Evolutionary conservation across 2,797 vertebrate genomes (phyloP).

Genomic region (Cyprinella venusta): DNA sequence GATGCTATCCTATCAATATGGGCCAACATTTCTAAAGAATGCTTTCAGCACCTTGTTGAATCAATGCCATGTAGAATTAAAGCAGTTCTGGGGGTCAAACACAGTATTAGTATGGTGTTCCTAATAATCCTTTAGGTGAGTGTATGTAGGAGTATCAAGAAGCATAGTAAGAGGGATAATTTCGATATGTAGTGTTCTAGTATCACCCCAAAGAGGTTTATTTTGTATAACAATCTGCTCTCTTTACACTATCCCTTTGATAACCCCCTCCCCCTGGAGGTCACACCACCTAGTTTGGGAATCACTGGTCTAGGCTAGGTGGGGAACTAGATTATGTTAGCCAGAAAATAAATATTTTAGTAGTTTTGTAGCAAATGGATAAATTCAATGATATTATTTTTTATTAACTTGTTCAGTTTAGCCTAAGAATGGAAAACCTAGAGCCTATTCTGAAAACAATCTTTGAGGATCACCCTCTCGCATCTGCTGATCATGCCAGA

Average conservation of each 20-base stretch:
- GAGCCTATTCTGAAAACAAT: conserved; percentile 77
- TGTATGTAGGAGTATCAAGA: no score
- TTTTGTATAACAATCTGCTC: not conserved
- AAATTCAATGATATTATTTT: not conserved
- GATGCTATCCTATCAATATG: no score
- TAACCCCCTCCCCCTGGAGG: no score
- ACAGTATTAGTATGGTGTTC: no score
- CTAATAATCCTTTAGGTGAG: no score
- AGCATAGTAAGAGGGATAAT: no score
- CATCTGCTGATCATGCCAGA: conserved; percentile 61
- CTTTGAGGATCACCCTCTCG: conserved; percentile 67
- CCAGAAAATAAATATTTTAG: not conserved
- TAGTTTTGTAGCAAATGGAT: not conserved
- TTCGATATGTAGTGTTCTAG: not conserved
- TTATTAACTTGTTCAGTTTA: conserved; percentile 71
- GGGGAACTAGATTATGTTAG: not conserved
- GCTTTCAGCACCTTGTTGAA: no score
- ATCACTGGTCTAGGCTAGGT: not conserved
- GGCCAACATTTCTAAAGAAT: no score
- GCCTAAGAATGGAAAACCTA: conserved; percentile 81
- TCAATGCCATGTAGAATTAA: no score
- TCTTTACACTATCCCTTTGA: not conserved
- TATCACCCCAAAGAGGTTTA: not conserved
- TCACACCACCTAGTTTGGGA: not conserved
- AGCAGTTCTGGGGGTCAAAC: no score